Evolutionary conservation across 2,113 vertebrate species (phyloP).

Genomic region (Lichenostomus cassidix): DNA sequence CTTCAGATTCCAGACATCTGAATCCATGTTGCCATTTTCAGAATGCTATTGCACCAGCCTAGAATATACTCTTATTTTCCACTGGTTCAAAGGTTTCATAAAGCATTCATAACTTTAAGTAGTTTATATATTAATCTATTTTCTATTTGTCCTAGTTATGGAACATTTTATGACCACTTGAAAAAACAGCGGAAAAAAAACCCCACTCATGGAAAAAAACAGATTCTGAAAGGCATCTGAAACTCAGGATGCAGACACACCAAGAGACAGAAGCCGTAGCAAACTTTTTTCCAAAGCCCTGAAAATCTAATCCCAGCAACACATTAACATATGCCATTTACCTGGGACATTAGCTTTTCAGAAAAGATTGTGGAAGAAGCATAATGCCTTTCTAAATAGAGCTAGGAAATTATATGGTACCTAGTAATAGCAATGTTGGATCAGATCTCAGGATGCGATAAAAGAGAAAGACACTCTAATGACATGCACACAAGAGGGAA

Average conservation of each 20-base stretch:
- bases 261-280: not conserved
- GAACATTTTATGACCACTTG: not conserved
- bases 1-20: not conserved
- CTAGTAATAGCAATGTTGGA: not conserved
- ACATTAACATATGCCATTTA: not conserved
- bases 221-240: not conserved
- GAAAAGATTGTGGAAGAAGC: not conserved
- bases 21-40: not conserved
- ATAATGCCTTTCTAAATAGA: not conserved
- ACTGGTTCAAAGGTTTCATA: not conserved
- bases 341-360: not conserved
- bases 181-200: not conserved
- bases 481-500: not conserved
- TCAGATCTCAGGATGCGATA: constrained; percentile 31
- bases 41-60: not conserved
- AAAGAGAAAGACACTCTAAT: not conserved
- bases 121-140: not conserved
- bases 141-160: not conserved
- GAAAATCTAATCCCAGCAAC: not conserved
- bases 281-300: not conserved
- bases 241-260: not conserved
- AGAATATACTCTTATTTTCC: not conserved
- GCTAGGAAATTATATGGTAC: constrained; percentile 2
- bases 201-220: not conserved
- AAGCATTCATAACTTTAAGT: not conserved